Percentiles rank a stretch among this genome's conserved stretches.
Evolutionary conservation across 2,888 invertebrate species (phyloP).

Genomic region (Noctuana brunneofusca): DNA sequence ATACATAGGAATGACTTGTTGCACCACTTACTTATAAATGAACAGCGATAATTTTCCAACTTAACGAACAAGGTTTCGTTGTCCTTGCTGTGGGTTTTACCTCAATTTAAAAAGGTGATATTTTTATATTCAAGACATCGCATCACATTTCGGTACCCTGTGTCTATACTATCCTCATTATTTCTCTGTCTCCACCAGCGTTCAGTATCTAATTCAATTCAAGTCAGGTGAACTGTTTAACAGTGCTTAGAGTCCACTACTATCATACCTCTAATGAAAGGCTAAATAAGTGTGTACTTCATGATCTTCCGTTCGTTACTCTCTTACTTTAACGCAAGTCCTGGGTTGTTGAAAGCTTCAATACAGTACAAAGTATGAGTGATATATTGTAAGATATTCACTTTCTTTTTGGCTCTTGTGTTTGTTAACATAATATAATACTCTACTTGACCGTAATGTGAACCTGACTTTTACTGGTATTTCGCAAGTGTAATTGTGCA

Average conservation of each 20-base stretch:
- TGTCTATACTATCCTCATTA: too few species aligned
- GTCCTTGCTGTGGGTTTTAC: too few species aligned
- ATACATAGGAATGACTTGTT: slow-evolving; percentile 45
- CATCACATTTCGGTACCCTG: too few species aligned
- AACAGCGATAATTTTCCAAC: neutral
- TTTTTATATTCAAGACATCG: too few species aligned
- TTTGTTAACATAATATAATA: slow-evolving; percentile 26
- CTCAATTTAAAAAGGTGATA: too few species aligned
- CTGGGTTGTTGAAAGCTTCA: slow-evolving; percentile 54
- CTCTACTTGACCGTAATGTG: slow-evolving; percentile 2
- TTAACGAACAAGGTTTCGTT: neutral
- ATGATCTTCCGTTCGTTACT: neutral
- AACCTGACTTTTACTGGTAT: slow-evolving; percentile 16
- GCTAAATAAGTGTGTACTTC: too few species aligned
- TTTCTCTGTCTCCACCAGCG: too few species aligned
- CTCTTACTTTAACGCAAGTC: slow-evolving; percentile 14
- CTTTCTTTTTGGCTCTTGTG: slow-evolving; percentile 32
- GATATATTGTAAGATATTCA: slow-evolving; percentile 58
- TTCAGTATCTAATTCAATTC: too few species aligned
- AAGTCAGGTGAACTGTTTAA: too few species aligned
- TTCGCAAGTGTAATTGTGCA: slow-evolving; percentile 23
- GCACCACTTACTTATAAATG: neutral
- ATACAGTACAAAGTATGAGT: slow-evolving; percentile 64
- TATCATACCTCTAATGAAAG: too few species aligned
- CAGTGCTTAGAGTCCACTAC: too few species aligned